Evolutionary conservation across 1,140 invertebrate species (phyloP).

Genomic region (Cydia splendana): DNA sequence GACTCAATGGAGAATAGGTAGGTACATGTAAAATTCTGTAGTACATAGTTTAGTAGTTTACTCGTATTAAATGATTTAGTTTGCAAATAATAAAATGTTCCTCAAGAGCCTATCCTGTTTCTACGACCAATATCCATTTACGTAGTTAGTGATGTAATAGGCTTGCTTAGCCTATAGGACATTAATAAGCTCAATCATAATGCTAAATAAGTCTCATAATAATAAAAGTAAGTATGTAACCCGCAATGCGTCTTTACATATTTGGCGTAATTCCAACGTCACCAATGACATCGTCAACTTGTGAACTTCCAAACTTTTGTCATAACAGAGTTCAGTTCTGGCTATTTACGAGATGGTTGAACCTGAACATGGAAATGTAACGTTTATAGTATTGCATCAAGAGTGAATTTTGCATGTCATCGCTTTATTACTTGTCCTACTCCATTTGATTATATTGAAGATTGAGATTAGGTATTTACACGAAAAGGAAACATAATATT

Average conservation of each 20-base stretch:
- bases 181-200: neutral
- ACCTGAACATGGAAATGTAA: slow-evolving; percentile 5
- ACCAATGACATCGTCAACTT: slow-evolving; percentile 48
- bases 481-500: too few relatives aligned
- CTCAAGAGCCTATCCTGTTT: too few relatives aligned
- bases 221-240: slow-evolving; percentile 19
- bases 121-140: too few relatives aligned
- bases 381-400: neutral
- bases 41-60: too few relatives aligned
- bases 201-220: neutral
- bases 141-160: too few relatives aligned
- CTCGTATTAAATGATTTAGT: too few relatives aligned
- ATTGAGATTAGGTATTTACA: too few relatives aligned
- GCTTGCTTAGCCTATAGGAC: neutral
- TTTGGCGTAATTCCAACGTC: slow-evolving; percentile 54
- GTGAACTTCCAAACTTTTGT: slow-evolving; percentile 49
- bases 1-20: too few relatives aligned
- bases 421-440: neutral
- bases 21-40: too few relatives aligned
- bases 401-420: neutral
- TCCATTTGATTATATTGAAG: slow-evolving; percentile 1
- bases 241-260: slow-evolving; percentile 49
- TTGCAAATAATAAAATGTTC: too few relatives aligned
- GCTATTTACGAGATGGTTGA: slow-evolving; percentile 3
- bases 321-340: slow-evolving; percentile 31